phyloP scores from a whole-genome alignment of 2,797 vertebrate genomes.

The Pipistrellus pygmaeus region DNA sequence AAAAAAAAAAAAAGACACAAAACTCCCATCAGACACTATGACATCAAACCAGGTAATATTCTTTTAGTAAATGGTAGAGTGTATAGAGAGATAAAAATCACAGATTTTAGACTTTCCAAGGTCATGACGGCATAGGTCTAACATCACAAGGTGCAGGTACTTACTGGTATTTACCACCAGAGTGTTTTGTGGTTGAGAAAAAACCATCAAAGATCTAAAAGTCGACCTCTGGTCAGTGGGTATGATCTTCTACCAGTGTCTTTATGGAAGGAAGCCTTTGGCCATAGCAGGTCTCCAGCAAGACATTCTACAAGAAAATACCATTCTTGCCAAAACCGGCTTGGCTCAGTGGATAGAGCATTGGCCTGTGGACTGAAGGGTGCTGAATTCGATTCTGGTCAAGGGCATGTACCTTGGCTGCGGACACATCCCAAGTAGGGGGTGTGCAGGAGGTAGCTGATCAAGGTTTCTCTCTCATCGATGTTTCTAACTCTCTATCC shows the following conservation, averaged over 20 bases:
- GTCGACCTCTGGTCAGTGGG: slow-evolving; percentile 99
- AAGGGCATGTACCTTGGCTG: too few species aligned
- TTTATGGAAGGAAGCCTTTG: slow-evolving; percentile 98
- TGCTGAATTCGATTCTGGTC: too few species aligned
- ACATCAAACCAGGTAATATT: slow-evolving; percentile 93
- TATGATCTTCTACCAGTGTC: slow-evolving; percentile 99
- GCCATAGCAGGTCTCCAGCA: slow-evolving; percentile 99
- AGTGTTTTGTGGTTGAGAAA: slow-evolving; percentile 99
- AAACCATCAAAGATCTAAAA: slow-evolving; percentile 99
- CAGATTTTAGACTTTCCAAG: slow-evolving; percentile 98
- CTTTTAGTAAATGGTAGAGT: slow-evolving; percentile 99
- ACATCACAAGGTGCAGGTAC: slow-evolving; percentile 99
- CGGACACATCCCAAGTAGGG: too few species aligned
- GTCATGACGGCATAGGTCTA: slow-evolving; percentile 99
- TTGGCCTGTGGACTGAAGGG: too few species aligned
- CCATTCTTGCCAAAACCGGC: slow-evolving; percentile 85
- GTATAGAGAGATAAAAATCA: slow-evolving; percentile 99
- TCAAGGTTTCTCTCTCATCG: too few species aligned
- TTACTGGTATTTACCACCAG: slow-evolving; percentile 99
- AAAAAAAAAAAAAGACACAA: too few species aligned
- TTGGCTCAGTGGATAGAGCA: too few species aligned
- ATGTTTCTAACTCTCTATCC: too few species aligned
- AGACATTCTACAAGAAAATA: slow-evolving; percentile 99
- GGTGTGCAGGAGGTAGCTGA: too few species aligned
- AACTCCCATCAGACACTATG: background rate